Evolutionary conservation across 1,140 invertebrate genomes (phyloP).

Genomic region (Homalodisca vitripennis): DNA sequence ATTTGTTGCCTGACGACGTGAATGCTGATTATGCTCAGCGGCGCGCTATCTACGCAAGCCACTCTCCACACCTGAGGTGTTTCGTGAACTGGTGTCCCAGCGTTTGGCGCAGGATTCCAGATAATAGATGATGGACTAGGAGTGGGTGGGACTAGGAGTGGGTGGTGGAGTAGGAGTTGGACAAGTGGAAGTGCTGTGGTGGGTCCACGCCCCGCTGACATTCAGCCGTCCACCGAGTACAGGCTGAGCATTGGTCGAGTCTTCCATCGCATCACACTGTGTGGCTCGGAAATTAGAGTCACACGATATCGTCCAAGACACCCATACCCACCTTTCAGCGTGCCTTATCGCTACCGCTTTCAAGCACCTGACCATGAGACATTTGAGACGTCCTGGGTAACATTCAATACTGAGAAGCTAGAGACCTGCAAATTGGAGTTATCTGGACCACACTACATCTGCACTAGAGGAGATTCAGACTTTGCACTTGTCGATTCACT

Average conservation of each 20-base stretch:
- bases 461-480: constrained; percentile 87
- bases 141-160: no score
- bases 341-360: constrained; percentile 89
- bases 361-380: constrained; percentile 90
- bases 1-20: constrained; percentile 86
- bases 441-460: constrained; percentile 96
- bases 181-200: constrained; percentile 48
- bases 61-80: constrained; percentile 82
- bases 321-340: constrained; percentile 86
- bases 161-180: background rate
- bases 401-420: constrained; percentile 91
- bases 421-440: constrained; percentile 99
- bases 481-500: constrained; percentile 80
- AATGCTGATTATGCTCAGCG: constrained; percentile 83
- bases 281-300: constrained; percentile 83
- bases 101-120: constrained; percentile 87
- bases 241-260: constrained; percentile 91
- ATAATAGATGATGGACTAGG: constrained; percentile 62
- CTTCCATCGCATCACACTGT: constrained; percentile 84
- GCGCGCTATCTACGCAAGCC: constrained; percentile 75
- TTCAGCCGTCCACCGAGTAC: constrained; percentile 67
- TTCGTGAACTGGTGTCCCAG: constrained; percentile 89
- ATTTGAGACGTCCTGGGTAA: constrained; percentile 93
- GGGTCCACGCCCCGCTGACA: constrained; percentile 48
- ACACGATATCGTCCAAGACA: constrained; percentile 91